Base-by-base conservation (phyloP, 2,888 invertebrate genomes). In the Rhagonycha lutea region DNA sequence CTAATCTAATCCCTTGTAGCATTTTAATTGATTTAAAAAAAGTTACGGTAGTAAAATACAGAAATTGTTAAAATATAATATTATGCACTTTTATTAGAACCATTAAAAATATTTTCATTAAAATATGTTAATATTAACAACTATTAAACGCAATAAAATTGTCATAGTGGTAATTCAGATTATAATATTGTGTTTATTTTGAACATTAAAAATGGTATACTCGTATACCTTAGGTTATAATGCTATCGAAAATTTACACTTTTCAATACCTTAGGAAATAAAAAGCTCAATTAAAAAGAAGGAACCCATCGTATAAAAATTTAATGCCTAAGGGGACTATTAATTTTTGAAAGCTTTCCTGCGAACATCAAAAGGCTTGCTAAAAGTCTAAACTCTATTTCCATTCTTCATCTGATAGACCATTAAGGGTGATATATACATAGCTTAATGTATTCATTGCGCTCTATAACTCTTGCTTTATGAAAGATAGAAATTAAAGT, bases 391-490 rank as follows among this genome's bases (percentile, higher is more conserved):
- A 73, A 73, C 73, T 70, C 74, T 74, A 74, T 70, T 70, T 70
- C 70, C 71, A 74, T 77, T 76, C 79, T 76, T 77, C 82, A 83
- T 83, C 81, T 81, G 82, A 82, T 83, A 83, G 80, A 79, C 81
- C 82, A 82, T 83, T 83, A 83, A 82, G 78, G 78, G 78, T 76
- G 71, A 72, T 79, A 79, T 80, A 79, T 80, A 72, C 78, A 74
- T 70, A 28, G 79, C 76, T 78, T 82, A 81, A 81, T 80, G 81
- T 80, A 82, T 81, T 81, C 82, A 79, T 81, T 78, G 79, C 81
- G 70, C 71, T 74, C 70, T 68, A 71, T 71, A 68, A 68, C 70
- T 73, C 71, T 71, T 73, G 79, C 78, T 78, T 80, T 79, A 79
- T 78, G 79, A 80, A 80, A 79, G 80, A 79, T 73, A 78, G 78